Evolutionary conservation across 1,140 invertebrate species (phyloP), one percentile per base, ranked within the genome.

Genomic region (Calosoma granatense): DNA sequence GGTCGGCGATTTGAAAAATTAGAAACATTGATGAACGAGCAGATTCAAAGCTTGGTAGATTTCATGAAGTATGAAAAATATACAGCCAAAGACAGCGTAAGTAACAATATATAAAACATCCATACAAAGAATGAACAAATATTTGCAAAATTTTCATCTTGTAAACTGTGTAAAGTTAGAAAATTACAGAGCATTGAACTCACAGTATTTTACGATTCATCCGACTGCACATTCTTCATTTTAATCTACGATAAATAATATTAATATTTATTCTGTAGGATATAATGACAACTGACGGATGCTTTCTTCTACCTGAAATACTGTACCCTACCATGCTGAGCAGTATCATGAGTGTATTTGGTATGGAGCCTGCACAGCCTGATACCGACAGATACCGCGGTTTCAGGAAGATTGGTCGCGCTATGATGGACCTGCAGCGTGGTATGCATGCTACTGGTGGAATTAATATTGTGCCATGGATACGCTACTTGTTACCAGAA

Each of bases 1-100:
- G 87, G 87, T 0, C 77, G 81, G 11, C 78, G 83, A 15, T 74
- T 74, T n/a, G 65, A 70, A 0, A 69, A 68, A 47, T 67, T 82
- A 53, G 83, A 85, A 57, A 54, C 63, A 0, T 65, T 75, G 0
- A 67, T 79, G 0, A 63, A 72, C 21, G 73, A 77, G 43, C 78
- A 84, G 64, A 67, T 81, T 4, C 68, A 67, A 2, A 69, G 76
- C 57, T 72, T 84, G 60, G 60, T 84, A 0, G 73, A 82, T 53
- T 68, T 81, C 22, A 69, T 80, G 9, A 70, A 73, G 1, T 74
- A 73, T 53, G 79, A 9, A 4, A 47, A 80, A 2, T 74, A 80
- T 22, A 56, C 36, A 20, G 26, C 51, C 2, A 22, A 53, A 56
- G 60, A 64, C 51, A n/a, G 23, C 23, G 61, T 62, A 62, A 30